phyloP scores from a whole-genome alignment of 1,140 invertebrate genomes.

The Pantala flavescens region DNA sequence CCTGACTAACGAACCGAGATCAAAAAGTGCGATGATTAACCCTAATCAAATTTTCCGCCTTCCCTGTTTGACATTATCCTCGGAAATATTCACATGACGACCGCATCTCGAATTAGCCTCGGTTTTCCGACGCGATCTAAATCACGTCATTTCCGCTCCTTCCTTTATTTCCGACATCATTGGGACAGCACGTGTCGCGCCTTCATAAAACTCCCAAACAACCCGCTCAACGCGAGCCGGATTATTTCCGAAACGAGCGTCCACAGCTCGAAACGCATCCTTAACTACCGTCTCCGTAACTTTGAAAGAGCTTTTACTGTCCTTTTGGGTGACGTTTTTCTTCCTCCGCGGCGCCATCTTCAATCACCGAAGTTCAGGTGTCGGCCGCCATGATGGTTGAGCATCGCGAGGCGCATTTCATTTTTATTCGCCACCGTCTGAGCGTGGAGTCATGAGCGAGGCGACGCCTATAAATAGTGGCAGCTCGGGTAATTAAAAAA shows the following conservation, averaged over 20 bases:
- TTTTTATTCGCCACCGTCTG: too few relatives aligned
- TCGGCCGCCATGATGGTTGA: not conserved
- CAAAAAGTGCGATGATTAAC: too few relatives aligned
- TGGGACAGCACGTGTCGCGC: not conserved
- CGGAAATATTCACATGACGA: too few relatives aligned
- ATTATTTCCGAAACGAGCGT: too few relatives aligned
- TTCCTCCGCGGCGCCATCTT: not conserved
- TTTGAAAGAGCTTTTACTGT: too few relatives aligned
- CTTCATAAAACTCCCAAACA: not conserved
- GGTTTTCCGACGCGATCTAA: not conserved
- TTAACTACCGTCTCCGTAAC: too few relatives aligned
- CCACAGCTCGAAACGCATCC: too few relatives aligned
- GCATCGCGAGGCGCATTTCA: not conserved
- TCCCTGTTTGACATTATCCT: too few relatives aligned
- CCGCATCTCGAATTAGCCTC: too few relatives aligned
- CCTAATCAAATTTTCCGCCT: too few relatives aligned
- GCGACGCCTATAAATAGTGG: not conserved
- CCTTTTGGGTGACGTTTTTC: too few relatives aligned
- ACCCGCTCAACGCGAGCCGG: not conserved
- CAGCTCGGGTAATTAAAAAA: not conserved
- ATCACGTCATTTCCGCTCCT: not conserved
- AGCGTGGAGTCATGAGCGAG: not conserved
- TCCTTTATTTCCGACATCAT: not conserved
- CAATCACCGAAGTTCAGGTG: not conserved
- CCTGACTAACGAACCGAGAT: too few relatives aligned